These are phyloP conservation scores for Agonopterix subpropinquella DNA, from an alignment of 2,888 invertebrate genomes.

Conservation along the genomic window DNA sequence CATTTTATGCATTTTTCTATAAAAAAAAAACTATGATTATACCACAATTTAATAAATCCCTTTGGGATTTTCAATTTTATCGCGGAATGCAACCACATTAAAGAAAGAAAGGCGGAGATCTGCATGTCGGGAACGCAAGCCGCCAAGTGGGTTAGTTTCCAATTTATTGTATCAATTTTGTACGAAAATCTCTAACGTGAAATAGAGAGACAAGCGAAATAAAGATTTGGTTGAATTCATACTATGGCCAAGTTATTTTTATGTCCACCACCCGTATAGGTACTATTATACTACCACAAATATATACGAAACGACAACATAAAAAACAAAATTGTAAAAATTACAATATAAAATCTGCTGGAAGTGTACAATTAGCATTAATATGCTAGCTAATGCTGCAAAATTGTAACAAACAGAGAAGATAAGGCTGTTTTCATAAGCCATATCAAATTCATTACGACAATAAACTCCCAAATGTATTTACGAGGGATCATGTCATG, in stretches of 20 bases:
- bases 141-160: slow-evolving; percentile 37
- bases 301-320: no score
- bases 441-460: slow-evolving; percentile 73
- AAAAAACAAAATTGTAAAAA: no score
- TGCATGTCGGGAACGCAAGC: slow-evolving; percentile 40
- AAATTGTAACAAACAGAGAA: slow-evolving; percentile 26
- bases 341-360: no score
- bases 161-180: slow-evolving; percentile 56
- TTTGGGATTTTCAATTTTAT: slow-evolving; percentile 62
- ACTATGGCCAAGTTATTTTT: no score
- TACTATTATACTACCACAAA: no score
- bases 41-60: slow-evolving; percentile 17
- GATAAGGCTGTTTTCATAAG: slow-evolving; percentile 60
- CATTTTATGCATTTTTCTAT: no score
- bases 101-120: slow-evolving; percentile 47
- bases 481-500: slow-evolving; percentile 72
- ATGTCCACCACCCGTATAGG: no score
- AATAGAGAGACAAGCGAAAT: background rate
- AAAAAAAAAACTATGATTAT: no score
- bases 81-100: slow-evolving; percentile 39
- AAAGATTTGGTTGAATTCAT: no score
- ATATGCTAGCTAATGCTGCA: slow-evolving; percentile 2
- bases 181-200: slow-evolving; percentile 16
- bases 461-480: slow-evolving; percentile 73
- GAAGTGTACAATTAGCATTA: no score